Evolutionary conservation across 2,888 invertebrate genomes (phyloP), one percentile per base, ranked within the genome.

Genomic region (Erannis defoliaria): DNA sequence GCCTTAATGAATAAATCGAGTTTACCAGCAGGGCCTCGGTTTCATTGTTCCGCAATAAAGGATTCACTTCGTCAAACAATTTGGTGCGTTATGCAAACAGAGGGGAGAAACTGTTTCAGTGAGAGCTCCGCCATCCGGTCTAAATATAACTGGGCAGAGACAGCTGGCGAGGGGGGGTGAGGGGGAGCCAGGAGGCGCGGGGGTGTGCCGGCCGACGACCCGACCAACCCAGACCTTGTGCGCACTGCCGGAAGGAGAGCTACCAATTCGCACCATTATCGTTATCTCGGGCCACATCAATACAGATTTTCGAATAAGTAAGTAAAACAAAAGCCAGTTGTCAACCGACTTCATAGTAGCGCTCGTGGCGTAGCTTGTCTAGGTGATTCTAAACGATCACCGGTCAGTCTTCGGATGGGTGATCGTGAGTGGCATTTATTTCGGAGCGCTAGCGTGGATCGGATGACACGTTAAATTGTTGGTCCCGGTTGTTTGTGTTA

Each of bases 141-240:
- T 90, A 90, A 88, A 89, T 90, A 89, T 89, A 90, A 86, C 78
- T 79, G 80, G 82, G 78, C 77, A 80, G 84, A 81, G 85, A 85
- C 87, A 86, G 86, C 83, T 83, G 83, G 81, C 67, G 75, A 73
- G 75, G 71, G 67, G 69, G 75, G 63, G 74, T 68, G 76, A 66
- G 70, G 67, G 70, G 69, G 69, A 68, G 71, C 64, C 72, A 70
- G 60, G 61, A 61, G 50, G 62, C 53, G 71, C 70, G 69, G 60
- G 53, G 54, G 49, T 42, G 49, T 29, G 68, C 62, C 73, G 86
- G 85, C 73, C 86, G 80, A 81, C 85, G 87, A 90, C 89, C 89
- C 84, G 78, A 57, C 66, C 77, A 83, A 84, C 86, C 88, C 88
- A 89, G 89, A 89, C 90, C 90, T 89, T 87, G 86, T 76, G 75